A percentile compares a stretch with the other conserved stretches of the same genome.
Evolutionary conservation across 2,113 vertebrate genomes (phyloP).

Genomic region (Catharus fuscescens): DNA sequence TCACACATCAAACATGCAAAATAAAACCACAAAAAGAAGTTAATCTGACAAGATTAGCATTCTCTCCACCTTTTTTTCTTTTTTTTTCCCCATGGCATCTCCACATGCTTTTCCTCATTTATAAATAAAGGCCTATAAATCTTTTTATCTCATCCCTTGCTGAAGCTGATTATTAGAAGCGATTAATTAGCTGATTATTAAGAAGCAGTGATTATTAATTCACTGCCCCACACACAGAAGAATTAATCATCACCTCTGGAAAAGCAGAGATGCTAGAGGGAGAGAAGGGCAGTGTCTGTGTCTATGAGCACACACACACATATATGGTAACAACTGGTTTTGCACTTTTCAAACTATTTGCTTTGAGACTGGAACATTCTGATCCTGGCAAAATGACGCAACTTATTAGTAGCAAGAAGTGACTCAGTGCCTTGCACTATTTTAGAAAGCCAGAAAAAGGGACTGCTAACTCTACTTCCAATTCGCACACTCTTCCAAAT

Average conservation of each 20-base stretch:
- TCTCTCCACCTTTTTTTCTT: accelerated
- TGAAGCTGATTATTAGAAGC: not conserved
- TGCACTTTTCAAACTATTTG: conserved; percentile 47
- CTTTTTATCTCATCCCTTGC: not conserved
- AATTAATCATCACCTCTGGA: not conserved
- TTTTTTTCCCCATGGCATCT: accelerated
- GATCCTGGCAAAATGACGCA: conserved; percentile 56
- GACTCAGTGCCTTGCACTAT: conserved; percentile 56
- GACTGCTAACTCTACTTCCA: conserved; percentile 37
- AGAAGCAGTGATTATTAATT: not conserved
- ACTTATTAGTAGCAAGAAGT: conserved; percentile 53
- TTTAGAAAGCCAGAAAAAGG: conserved; percentile 48
- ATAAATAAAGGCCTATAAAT: not conserved
- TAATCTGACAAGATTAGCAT: not conserved
- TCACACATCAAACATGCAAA: not conserved
- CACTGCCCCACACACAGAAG: not conserved
- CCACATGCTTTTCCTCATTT: not conserved
- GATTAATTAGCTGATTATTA: no score
- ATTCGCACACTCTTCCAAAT: not conserved
- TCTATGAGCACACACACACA: not conserved
- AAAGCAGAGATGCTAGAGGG: not conserved
- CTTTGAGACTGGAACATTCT: conserved; percentile 58
- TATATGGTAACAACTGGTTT: conserved; percentile 18
- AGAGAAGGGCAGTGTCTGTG: accelerated
- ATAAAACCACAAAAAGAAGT: not conserved